phyloP scores from a whole-genome alignment of 2,888 invertebrate species.

The Stenoptilia bipunctidactyla region DNA sequence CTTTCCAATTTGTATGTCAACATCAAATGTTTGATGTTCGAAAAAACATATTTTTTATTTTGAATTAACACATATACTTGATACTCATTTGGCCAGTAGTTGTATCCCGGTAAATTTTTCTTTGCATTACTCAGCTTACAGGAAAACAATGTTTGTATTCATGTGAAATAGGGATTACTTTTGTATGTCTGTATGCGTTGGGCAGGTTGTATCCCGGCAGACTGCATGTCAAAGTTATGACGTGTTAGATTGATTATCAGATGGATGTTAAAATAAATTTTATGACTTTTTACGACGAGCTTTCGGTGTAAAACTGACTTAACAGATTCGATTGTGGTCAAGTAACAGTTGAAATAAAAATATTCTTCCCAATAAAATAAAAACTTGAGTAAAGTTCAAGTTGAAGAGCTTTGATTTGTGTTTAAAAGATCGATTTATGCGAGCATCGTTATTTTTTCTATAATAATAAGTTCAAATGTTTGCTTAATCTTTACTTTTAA shows the following conservation, averaged over 20 bases:
- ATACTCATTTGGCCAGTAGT: constrained; percentile 57
- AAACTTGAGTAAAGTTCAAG: no score
- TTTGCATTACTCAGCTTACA: constrained; percentile 22
- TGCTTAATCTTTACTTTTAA: no score
- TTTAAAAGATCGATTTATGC: no score
- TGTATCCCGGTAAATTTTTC: constrained; percentile 38
- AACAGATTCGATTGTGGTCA: constrained; percentile 47
- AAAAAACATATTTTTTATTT: constrained; percentile 52
- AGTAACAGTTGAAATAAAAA: background rate
- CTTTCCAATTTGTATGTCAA: constrained; percentile 58
- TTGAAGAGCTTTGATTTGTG: no score
- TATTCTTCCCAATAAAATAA: background rate
- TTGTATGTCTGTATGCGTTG: constrained; percentile 20
- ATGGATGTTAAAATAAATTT: constrained; percentile 72
- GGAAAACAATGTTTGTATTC: background rate
- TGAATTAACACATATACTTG: constrained; percentile 67
- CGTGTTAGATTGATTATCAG: constrained; percentile 73
- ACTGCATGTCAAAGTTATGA: constrained; percentile 71
- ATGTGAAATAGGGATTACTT: constrained; percentile 20
- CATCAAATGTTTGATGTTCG: constrained; percentile 37
- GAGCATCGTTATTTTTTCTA: no score
- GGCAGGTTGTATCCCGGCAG: constrained; percentile 45
- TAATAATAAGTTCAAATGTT: no score
- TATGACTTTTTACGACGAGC: constrained; percentile 64
- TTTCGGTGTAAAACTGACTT: constrained; percentile 50